These are phyloP conservation scores for Sarcoramphus papa DNA, from an alignment of 2,797 vertebrate species.

Conservation along the genomic window DNA sequence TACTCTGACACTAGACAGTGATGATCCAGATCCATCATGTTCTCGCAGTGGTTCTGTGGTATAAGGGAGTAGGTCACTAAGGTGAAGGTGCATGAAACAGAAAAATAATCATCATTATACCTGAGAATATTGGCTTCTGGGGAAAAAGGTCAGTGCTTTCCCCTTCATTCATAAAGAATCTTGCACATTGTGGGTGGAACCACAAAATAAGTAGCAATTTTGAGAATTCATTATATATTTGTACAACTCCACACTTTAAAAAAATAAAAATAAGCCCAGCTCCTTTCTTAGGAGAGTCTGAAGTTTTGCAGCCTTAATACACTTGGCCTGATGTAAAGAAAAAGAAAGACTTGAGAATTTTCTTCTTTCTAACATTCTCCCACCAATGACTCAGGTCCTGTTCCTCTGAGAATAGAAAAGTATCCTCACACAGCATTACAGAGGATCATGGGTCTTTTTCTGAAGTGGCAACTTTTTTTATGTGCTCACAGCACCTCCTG, in stretches of 20 bases:
- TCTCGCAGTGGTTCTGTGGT: not conserved
- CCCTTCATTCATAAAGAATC: not conserved
- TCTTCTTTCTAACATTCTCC: not conserved
- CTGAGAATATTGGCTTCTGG: not conserved
- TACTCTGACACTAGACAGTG: not conserved
- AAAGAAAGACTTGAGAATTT: not conserved
- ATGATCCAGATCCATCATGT: not conserved
- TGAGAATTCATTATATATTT: not conserved
- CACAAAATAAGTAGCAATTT: not conserved
- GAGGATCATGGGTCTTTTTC: not conserved
- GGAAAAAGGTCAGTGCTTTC: not conserved
- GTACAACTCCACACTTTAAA: not conserved
- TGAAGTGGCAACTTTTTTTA: not conserved
- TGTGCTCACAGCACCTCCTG: not conserved
- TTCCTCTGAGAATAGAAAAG: not conserved
- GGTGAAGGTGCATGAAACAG: not conserved
- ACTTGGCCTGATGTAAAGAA: not conserved
- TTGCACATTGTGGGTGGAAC: not conserved
- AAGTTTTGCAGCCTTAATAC: not conserved
- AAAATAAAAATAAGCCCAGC: rapidly evolving
- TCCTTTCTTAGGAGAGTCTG: not conserved
- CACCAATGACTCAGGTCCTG: not conserved
- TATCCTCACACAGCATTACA: not conserved
- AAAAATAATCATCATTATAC: not conserved
- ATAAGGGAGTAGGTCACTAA: not conserved